Conservation (phyloP, 1,140 invertebrate genomes). For the Macrobrachium nipponense region DNA sequence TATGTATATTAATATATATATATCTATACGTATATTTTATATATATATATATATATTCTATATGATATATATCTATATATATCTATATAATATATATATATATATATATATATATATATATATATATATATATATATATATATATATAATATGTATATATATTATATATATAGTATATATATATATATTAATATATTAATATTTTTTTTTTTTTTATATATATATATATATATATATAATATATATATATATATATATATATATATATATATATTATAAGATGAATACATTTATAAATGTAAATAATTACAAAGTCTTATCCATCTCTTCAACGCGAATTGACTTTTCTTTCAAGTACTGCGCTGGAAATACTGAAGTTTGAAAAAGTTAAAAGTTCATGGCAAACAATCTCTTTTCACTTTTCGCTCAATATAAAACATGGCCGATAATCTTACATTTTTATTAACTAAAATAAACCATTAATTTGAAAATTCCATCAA, state of each 20-base stretch:
- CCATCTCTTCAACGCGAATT: too few relatives aligned
- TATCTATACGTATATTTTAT: neutral
- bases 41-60: constrained; percentile 8
- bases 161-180: constrained; percentile 5
- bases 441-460: too few relatives aligned
- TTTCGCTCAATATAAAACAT: too few relatives aligned
- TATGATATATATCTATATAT: neutral
- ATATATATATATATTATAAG: neutral
- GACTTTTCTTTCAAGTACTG: too few relatives aligned
- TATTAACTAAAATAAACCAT: too few relatives aligned
- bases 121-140: constrained; percentile 3
- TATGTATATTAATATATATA: too few relatives aligned
- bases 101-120: constrained; percentile 4
- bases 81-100: neutral
- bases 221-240: constrained; percentile 3
- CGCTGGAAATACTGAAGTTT: too few relatives aligned
- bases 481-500: too few relatives aligned
- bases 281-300: neutral
- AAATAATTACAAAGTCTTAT: too few relatives aligned
- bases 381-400: too few relatives aligned
- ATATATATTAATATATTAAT: constrained; percentile 1
- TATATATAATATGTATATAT: neutral
- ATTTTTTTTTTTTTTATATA: too few relatives aligned
- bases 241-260: constrained; percentile 2
- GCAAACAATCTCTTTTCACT: too few relatives aligned